Evolutionary conservation across 2,113 vertebrate species (phyloP).

Genomic region (Cephalopterus ornatus): DNA sequence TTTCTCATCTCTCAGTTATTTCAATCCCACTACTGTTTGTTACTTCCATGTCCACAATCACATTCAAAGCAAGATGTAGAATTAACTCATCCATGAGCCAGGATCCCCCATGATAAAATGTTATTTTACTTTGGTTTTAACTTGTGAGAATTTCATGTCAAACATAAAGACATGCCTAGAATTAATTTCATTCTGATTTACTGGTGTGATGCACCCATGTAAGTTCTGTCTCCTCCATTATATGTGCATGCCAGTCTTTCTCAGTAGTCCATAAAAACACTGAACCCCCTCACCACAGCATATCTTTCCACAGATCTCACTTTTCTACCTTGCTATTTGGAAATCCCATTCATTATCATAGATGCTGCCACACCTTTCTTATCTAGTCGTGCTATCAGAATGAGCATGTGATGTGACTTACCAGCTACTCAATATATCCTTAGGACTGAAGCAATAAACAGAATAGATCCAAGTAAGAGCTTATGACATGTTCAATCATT

Average conservation of each 20-base stretch:
- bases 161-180: background rate
- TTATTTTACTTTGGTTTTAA: background rate
- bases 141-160: background rate
- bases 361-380: background rate
- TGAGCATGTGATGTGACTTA: background rate
- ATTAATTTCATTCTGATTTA: background rate
- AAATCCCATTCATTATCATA: background rate
- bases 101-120: background rate
- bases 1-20: background rate
- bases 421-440: background rate
- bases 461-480: background rate
- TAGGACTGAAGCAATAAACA: background rate
- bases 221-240: background rate
- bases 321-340: background rate
- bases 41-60: background rate
- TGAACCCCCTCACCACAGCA: background rate
- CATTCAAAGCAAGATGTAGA: background rate
- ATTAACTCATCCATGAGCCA: background rate
- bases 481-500: background rate
- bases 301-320: background rate
- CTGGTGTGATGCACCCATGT: background rate
- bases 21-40: background rate
- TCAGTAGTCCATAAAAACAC: background rate
- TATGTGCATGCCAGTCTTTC: background rate
- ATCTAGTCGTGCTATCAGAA: background rate